A percentile compares a stretch with the other conserved stretches of the same genome.
Evolutionary conservation across 2,888 invertebrate genomes (phyloP).

Genomic region (Leucophenga montana): DNA sequence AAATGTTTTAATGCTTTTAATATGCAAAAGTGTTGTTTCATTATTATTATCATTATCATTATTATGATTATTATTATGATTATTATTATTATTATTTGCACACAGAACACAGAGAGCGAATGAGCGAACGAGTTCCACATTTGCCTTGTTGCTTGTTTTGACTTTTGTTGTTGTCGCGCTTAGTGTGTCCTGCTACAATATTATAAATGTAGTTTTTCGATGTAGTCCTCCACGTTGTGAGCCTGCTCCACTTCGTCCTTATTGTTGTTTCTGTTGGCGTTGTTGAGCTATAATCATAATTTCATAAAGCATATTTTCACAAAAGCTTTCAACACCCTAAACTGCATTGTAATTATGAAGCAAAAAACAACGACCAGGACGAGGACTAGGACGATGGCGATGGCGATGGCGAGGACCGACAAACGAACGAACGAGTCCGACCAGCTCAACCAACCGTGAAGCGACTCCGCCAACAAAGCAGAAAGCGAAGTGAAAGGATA

Average conservation of each 20-base stretch:
- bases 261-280: slow-evolving; percentile 44
- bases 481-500: slow-evolving; percentile 60
- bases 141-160: neutral
- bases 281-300: slow-evolving; percentile 68
- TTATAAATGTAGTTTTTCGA: neutral
- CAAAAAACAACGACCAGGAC: slow-evolving; percentile 23
- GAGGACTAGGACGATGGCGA: neutral
- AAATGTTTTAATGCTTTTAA: slow-evolving; percentile 67
- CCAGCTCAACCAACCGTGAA: slow-evolving; percentile 26
- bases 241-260: neutral
- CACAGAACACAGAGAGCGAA: neutral
- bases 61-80: no score
- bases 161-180: slow-evolving; percentile 11
- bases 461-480: slow-evolving; percentile 52
- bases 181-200: neutral
- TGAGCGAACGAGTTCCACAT: no score
- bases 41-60: slow-evolving; percentile 56
- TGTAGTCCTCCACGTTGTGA: slow-evolving; percentile 22
- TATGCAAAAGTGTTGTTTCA: slow-evolving; percentile 66
- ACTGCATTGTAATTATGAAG: slow-evolving; percentile 64
- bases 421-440: slow-evolving; percentile 48
- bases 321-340: slow-evolving; percentile 69
- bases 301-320: slow-evolving; percentile 69
- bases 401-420: slow-evolving; percentile 32
- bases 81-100: slow-evolving; percentile 2